Evolutionary conservation across 1,140 invertebrate species (phyloP), one percentile per base, ranked within the genome.

Genomic region (Pteromalus puparum): DNA sequence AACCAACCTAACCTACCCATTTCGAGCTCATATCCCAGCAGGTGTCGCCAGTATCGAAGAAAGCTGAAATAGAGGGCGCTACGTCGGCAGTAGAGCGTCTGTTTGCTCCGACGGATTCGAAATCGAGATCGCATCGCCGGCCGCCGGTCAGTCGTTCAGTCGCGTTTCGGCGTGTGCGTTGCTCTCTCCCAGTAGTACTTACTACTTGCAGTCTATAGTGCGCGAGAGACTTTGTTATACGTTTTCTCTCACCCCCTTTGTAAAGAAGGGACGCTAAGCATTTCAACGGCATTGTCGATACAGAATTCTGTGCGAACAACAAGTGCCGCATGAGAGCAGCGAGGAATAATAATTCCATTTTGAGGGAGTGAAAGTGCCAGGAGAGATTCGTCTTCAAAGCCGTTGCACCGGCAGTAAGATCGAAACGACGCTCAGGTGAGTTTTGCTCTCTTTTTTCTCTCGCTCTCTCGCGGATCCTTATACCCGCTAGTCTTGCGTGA

Each of bases 81-180:
- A 9, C 2, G 34, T 13, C 24, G 21, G 53, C 28, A 30, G 18
- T n/a, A 13, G 28, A 10, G 15, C 28, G 67, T 30, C 26, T 38
- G 67, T 70, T 80, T n/a, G 67, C 78, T 48, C 12, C 68, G 68
- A 46, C 65, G 72, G 82, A 83, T 83, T 83, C 82, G 82, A 83
- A 83, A 83, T 83, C 82, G 74, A 83, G 82, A 61, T 21, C 73
- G 53, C 38, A 61, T 21, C 73, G 53, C 38, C 48, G 46, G 73
- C 73, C 38, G 53, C 74, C 81, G 65, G 26, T 76, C 72, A 24
- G 75, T 61, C n/a, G 73, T n/a, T 61, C 65, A 82, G 81, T 82
- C 73, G 81, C 81, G 73, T 76, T 76, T 76, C 73, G 34, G 73
- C 28, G 81, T 65, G 81, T 82, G 73, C 73, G 73, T 82, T 18